Evolutionary conservation across 2,797 vertebrate genomes (phyloP), one percentile per base, ranked within the genome.

Genomic region (Enteromius anoplus): DNA sequence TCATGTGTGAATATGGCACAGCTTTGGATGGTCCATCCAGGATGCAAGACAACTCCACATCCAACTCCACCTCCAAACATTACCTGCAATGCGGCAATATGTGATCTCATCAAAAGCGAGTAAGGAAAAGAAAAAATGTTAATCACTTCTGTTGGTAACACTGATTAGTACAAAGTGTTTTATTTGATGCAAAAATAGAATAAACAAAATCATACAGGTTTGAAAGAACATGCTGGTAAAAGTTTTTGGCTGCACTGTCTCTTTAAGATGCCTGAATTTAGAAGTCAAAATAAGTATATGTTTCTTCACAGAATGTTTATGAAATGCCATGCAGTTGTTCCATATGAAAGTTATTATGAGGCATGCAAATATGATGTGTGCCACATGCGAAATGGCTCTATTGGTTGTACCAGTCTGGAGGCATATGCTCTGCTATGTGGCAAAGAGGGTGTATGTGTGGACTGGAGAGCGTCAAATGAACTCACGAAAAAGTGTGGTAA

Each of bases 1-100:
- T 72, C 83, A 4, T 99, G 97, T 82, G 86, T 92, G 86, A 26
- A 75, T 0, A 95, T 96, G 83, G 97, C 94, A 42, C 34, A 93
- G 77, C 10, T 93, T 0, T 99, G 98, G 98, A 51, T 77, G 69
- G 91, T 97, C 37, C 1, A 80, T 21, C 93, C 92, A 82, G 6
- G 85, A 0, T 72, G 14, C 0, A 4, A 17, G 15, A 19, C 0
- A 65, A 1, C 49, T 4, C 1, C 70, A 9, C 0, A 0, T 6
- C 5, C 5, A 51, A 6, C 55, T 8, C 0, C n/a, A 17, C 0
- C 21, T 5, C 1, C n/a, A 42, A 2, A 32, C 32, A 32, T 9
- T 40, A 8, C 6, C 45, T 92, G 90, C 87, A 42, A 64, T 0
- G 0, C 86, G 1, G 3, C 17, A 1, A 81, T 92, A 40, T 95